These are phyloP conservation scores for Scyliorhinus canicula DNA, from an alignment of 2,797 vertebrate genomes.

Conservation along the genomic window DNA sequence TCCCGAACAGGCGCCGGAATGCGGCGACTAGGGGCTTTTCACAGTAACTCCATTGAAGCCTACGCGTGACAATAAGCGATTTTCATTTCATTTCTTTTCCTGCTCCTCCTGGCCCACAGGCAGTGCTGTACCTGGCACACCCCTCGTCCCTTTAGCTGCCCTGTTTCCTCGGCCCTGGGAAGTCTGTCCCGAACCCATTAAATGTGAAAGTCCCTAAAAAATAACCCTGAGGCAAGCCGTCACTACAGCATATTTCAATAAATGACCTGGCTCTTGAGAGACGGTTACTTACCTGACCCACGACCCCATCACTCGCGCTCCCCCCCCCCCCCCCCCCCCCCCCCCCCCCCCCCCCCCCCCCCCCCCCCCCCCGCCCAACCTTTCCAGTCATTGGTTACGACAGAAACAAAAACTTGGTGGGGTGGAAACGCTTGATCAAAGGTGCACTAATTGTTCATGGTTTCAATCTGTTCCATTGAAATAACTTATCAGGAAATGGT, in stretches of 20 bases:
- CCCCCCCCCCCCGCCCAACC: no score
- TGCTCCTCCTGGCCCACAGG: background rate
- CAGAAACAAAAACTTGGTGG: background rate
- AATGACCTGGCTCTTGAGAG: background rate
- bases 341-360: no score
- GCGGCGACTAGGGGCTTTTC: no score
- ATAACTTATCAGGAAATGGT: background rate
- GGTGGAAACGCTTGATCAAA: background rate
- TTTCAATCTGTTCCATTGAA: background rate
- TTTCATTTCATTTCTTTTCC: no score
- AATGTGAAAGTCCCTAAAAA: background rate
- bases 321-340: no score
- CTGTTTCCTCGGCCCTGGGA: background rate
- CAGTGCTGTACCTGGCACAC: background rate
- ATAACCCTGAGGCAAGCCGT: background rate
- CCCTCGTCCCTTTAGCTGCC: background rate
- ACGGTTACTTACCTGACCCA: background rate
- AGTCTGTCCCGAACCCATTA: background rate
- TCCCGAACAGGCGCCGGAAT: no score
- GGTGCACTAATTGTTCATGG: background rate
- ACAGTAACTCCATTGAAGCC: no score
- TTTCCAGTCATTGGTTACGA: no score
- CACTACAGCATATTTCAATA: background rate
- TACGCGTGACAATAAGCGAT: no score
- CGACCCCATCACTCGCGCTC: no score